Evolutionary conservation across 2,797 vertebrate genomes (phyloP).

Genomic region (Thunnus albacares): DNA sequence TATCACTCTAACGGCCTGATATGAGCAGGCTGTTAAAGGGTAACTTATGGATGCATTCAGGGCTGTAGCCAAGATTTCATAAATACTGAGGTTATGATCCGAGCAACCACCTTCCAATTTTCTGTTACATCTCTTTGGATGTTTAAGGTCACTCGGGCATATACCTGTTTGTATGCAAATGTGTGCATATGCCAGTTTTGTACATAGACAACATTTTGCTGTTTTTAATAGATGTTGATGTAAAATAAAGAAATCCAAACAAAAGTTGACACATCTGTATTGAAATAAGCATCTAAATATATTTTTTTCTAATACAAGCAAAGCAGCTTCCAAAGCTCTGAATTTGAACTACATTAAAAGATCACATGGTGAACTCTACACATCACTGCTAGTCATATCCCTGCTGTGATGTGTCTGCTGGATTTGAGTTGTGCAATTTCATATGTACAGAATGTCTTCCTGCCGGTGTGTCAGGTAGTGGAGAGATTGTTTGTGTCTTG

Average conservation of each 20-base stretch:
- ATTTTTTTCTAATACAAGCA: no score
- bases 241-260: no score
- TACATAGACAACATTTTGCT: neutral
- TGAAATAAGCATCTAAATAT: no score
- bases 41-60: neutral
- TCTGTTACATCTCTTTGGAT: neutral
- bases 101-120: neutral
- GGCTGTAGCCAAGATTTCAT: neutral
- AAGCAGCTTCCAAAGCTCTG: neutral
- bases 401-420: neutral
- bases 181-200: neutral
- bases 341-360: neutral
- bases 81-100: neutral
- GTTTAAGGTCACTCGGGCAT: neutral
- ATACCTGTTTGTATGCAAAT: no score
- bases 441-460: neutral
- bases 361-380: neutral
- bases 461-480: slow-evolving; percentile 11
- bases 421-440: neutral
- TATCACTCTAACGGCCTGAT: neutral
- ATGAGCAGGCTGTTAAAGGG: no score
- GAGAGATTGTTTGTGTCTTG: slow-evolving; percentile 33
- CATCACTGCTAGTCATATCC: neutral
- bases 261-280: no score
- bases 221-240: neutral